Evolutionary conservation across 2,113 vertebrate species (phyloP).

Genomic region (Bubalus kerabau): DNA sequence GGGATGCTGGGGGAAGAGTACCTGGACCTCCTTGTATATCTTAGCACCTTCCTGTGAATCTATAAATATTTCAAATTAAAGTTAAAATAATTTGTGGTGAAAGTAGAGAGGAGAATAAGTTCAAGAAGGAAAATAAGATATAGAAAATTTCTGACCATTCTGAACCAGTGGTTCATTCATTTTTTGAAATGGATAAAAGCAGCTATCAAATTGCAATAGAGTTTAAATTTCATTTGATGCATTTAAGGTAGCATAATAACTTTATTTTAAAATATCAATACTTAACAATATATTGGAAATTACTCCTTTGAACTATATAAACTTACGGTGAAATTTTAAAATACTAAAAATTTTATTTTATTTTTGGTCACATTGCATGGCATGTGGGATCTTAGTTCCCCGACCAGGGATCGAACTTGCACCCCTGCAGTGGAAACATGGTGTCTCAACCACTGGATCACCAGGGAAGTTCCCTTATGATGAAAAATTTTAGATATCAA

Average conservation of each 20-base stretch:
- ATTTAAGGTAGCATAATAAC: neutral
- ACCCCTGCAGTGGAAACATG: neutral
- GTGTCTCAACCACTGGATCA: neutral
- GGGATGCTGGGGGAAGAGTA: neutral
- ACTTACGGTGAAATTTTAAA: neutral
- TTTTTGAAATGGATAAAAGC: neutral
- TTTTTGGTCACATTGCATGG: neutral
- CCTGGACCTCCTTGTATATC: neutral
- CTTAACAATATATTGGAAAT: neutral
- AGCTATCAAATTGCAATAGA: neutral
- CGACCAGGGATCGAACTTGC: neutral
- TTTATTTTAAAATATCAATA: neutral
- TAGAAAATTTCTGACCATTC: neutral
- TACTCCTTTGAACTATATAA: neutral
- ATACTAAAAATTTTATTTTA: neutral
- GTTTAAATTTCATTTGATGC: neutral
- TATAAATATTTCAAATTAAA: neutral
- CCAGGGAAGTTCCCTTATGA: neutral
- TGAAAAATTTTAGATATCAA: neutral
- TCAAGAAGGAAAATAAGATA: neutral
- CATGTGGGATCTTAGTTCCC: neutral
- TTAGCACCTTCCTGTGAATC: neutral
- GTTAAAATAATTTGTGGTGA: neutral
- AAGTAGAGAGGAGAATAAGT: neutral
- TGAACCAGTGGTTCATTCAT: neutral